Evolutionary conservation across 1,140 invertebrate species (phyloP), one percentile per base, ranked within the genome.

Genomic region (Ceratosolen fusciceps): DNA sequence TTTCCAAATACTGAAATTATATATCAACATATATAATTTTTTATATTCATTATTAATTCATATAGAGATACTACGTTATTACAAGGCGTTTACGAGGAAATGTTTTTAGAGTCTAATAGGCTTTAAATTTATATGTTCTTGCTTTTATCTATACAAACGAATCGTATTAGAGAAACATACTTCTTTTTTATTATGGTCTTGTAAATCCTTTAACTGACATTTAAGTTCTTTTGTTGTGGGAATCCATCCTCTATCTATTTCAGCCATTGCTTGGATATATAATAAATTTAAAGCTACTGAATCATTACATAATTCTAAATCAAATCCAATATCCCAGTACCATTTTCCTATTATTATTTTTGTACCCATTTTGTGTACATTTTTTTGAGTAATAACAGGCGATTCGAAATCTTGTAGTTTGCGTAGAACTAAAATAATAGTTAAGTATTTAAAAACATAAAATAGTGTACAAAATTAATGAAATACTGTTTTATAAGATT

Each of bases 331-430:
- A 88, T 98, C 96, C 98, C 97, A 99, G 86, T 96, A 98, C 91
- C 96, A 87, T 78, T 87, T 90, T 60, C 84, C 87, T 34, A 90
- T 79, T 79, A 89, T 82, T 26, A 90, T 49, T 80, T 81, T 87
- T 3, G 83, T 81, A 16, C 83, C 85, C 52, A 81, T 82, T 73
- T 83, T 82, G 71, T 83, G 82, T 56, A 88, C 90, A 82, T 92
- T 92, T 83, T 92, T 95, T 84, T 96, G 93, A 74, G 97, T 97
- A 89, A 99, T 95, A 89, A 96, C 96, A 16, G 98, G 98, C 79
- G 97, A 98, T 92, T 99, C 98, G 93, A 98, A 99, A 87, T 98
- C 95, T 90, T 98, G 96, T 34, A 99, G 89, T 87, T 96, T 96
- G 77, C 97, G 93, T 60, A 98, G 88, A 88, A 98, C 93, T 92